phyloP scores from a whole-genome alignment of 2,888 invertebrate genomes.

The Diaperis boleti region DNA sequence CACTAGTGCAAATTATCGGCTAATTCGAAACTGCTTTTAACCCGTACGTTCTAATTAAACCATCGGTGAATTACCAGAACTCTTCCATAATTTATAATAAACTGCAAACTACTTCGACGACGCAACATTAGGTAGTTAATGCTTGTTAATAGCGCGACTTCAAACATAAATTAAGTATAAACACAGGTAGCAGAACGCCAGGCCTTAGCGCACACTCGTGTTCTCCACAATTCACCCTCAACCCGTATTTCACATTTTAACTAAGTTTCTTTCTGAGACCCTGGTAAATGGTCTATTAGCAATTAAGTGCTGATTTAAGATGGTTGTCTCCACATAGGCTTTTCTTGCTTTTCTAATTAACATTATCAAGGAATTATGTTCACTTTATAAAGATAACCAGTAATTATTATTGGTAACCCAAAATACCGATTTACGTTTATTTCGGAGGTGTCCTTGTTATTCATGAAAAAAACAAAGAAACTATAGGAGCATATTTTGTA shows the following conservation, averaged over 20 bases:
- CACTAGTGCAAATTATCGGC: no score
- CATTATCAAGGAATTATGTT: conserved; percentile 51
- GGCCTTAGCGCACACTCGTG: conserved; percentile 7
- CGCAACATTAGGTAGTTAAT: conserved; percentile 61
- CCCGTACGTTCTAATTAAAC: conserved; percentile 29
- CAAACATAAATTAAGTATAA: conserved; percentile 59
- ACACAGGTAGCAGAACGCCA: conserved; percentile 52
- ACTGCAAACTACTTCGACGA: conserved; percentile 55
- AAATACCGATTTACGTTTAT: no score
- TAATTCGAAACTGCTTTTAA: conserved; percentile 7
- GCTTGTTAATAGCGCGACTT: conserved; percentile 62
- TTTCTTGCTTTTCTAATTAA: conserved; percentile 49
- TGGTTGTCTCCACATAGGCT: conserved; percentile 45
- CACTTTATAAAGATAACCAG: conserved; percentile 36
- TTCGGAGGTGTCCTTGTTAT: no score
- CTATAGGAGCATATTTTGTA: no score
- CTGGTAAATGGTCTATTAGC: conserved; percentile 51
- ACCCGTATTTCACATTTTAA: conserved; percentile 44
- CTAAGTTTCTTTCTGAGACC: conserved; percentile 47
- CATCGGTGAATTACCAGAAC: conserved; percentile 14
- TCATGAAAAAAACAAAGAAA: no score
- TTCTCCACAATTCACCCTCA: conserved; percentile 1
- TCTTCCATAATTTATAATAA: conserved; percentile 42
- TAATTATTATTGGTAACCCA: no score
- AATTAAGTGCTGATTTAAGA: conserved; percentile 53